Base-by-base conservation (phyloP, 2,888 invertebrate genomes). In the Lasioglossum villosulum region DNA sequence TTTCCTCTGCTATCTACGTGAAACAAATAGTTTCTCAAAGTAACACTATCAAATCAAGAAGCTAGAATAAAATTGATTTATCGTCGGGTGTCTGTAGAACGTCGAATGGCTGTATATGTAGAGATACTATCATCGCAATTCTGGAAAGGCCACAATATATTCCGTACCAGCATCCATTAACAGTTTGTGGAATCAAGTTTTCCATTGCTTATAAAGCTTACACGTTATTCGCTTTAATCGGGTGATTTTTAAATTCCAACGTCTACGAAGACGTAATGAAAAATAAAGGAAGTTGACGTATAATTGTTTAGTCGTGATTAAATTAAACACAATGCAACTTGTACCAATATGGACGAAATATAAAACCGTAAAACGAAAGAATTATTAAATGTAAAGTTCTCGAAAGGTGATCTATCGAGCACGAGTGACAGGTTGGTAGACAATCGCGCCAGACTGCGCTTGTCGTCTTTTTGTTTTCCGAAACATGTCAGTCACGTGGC, bases 401-500 rank as follows among this genome's bases (percentile, higher is more conserved):
- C 59, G 59, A 30, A 2, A 27, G 27, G 14, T 27, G 56, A 56
- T 56, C 0, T 16, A 1, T 16, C 59, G 59, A 27, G 34, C 37
- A 23, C 37, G 19, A 68, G 39, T 23, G 27, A 75, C 30, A 39
- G 10, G 34, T 68, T 23, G 23, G 6, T 1, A 68, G 37, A 68
- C 30, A 59, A 39, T 42, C 19, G 27, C 30, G 5, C 16, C 30
- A 27, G 63, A 63, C 14, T 19, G 30, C 16, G 27, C 16, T 16
- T 2, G 30, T 27, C 30, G 14, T 59, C 59, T 27, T 45, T 70
- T 59, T 48, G n/a, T 48, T 52, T 74, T 56, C 34, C n/a, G 63
- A 70, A 45, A 75, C 39, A 45, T 76, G 72, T 82, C 45, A n/a
- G 66, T 74, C 66, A 37, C 48, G 34, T 68, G 82, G 42, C 30